Conservation (phyloP, 1,140 invertebrate species). For the Dreissena polymorpha region DNA sequence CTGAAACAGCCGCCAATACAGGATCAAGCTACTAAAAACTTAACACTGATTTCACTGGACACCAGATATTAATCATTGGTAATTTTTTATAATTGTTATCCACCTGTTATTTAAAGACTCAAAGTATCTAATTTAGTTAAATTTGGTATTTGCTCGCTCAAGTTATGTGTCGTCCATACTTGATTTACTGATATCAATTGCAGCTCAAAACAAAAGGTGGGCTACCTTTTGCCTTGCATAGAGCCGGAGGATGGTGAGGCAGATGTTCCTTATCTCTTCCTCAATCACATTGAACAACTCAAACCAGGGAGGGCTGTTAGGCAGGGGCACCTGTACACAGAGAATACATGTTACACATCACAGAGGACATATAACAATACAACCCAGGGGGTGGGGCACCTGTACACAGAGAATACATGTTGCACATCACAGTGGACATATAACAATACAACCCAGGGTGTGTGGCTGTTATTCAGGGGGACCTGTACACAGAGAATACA, state of each 20-base stretch:
- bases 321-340: slow-evolving; percentile 85
- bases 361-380: not conserved
- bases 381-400: no score
- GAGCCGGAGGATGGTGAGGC: slow-evolving; percentile 89
- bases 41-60: not conserved
- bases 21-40: not conserved
- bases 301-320: slow-evolving; percentile 94
- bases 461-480: no score
- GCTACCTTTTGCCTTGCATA: slow-evolving; percentile 84
- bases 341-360: slow-evolving; percentile 32
- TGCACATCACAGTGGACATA: no score
- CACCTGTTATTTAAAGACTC: not conserved
- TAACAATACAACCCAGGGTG: no score
- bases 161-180: no score
- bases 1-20: slow-evolving; percentile 77
- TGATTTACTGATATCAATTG: no score
- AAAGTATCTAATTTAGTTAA: no score
- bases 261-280: slow-evolving; percentile 91
- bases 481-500: no score
- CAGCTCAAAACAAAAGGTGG: not conserved
- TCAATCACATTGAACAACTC: slow-evolving; percentile 91
- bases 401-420: no score
- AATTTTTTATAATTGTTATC: not conserved
- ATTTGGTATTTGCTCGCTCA: no score
- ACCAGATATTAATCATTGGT: not conserved